Base-by-base conservation (phyloP, 1,140 invertebrate species). In the Adoxophyes honmai region DNA sequence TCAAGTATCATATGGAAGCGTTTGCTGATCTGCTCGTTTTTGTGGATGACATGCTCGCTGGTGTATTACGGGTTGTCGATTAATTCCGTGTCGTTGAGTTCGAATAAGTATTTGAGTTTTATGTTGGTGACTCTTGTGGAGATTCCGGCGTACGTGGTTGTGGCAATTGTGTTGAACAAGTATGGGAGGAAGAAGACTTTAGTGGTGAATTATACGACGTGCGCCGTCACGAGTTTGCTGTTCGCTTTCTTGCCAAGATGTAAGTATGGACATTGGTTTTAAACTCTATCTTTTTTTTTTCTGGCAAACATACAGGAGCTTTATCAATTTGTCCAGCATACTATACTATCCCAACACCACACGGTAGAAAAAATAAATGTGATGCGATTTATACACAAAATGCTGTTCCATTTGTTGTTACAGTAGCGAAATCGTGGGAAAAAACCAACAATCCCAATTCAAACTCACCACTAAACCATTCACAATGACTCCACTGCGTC, bases 41-140 rank as follows among this genome's bases (percentile, higher is more conserved):
- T 92, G 70, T 96, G 93, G 94, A 88, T 94, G 38, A 93, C 93
- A 0, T 93, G 93, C 66, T 92, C 93, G 0, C 91, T 96, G 58
- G 92, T 96, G 1, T 97, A 96, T 71, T 97, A 96, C 69, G 96
- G 95, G 1, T 70, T 97, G 10, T 94, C 95, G 0, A 91, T 96
- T n/a, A 96, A 96, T 70, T 93, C 95, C 0, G 94, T 95, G 15
- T 92, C 94, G 18, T 84, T 97, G 14, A 93, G 91, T 56, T 94
- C 93, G 0, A 92, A 88, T 51, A 78, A 90, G 66, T 95, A 95
- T 73, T 77, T 92, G 16, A 94, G 93, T 71, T 95, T 94, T 68
- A 93, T 94, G 55, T 81, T 93, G 51, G 93, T 94, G 7, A 90
- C 91, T 4, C 64, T 93, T 3, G 91, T 94, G 0, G 94, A 95